Evolutionary conservation across 1,140 invertebrate genomes (phyloP).

Genomic region (Drosophila auraria): DNA sequence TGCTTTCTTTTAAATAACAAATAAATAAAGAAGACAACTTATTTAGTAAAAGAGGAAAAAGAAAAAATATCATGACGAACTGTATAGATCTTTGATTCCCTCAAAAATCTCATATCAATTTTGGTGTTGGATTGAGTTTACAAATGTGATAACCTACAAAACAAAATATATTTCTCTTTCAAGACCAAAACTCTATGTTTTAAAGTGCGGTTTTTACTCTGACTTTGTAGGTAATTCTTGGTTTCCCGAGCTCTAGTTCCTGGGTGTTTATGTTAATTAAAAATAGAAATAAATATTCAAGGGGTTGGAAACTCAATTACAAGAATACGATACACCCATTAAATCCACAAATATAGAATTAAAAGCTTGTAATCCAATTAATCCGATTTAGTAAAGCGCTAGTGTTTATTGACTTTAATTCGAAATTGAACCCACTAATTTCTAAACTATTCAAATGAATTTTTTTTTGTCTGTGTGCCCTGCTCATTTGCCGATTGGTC

Average conservation of each 20-base stretch:
- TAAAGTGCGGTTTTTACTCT: not conserved
- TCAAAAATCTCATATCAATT: no score
- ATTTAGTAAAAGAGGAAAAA: no score
- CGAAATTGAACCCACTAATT: not conserved
- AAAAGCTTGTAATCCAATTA: not conserved
- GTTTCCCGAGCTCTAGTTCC: not conserved
- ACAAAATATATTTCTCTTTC: no score
- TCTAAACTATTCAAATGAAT: not conserved
- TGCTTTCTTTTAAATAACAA: no score
- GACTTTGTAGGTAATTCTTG: no score
- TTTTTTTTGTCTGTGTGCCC: constrained; percentile 13
- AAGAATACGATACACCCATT: not conserved
- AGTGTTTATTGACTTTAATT: constrained; percentile 1
- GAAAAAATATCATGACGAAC: no score
- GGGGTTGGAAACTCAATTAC: not conserved
- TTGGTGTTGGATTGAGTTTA: no score
- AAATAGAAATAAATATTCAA: no score
- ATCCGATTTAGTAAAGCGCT: not conserved
- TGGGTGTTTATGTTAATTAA: not conserved
- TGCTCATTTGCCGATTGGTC: constrained; percentile 40
- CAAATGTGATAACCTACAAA: no score
- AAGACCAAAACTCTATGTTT: not conserved
- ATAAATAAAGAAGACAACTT: no score
- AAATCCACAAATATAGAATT: no score
- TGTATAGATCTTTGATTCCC: no score